Conservation (phyloP, 2,113 vertebrate genomes). For the Aspidoscelis tigris region DNA sequence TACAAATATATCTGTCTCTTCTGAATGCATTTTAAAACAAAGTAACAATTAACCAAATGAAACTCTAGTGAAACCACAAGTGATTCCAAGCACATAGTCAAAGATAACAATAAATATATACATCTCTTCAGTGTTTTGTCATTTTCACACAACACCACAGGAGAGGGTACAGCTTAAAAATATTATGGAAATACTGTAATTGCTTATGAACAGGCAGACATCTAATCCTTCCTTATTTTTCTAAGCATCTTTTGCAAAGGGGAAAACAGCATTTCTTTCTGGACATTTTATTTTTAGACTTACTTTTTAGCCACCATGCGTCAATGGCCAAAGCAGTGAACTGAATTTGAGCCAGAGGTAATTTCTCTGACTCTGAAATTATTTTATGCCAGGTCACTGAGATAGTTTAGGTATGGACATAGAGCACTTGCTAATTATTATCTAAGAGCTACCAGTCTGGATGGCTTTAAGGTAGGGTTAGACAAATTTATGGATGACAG, state of each 20-base stretch:
- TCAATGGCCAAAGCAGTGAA: background rate
- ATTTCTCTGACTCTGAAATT: background rate
- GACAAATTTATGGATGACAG: too few relatives aligned
- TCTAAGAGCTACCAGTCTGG: too few relatives aligned
- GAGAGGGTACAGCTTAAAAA: slow-evolving; percentile 10
- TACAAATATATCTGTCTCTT: background rate
- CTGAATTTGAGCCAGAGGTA: background rate
- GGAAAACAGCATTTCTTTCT: slow-evolving; percentile 16
- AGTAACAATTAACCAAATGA: too few relatives aligned
- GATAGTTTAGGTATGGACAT: background rate
- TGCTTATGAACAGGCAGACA: background rate
- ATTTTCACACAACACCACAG: slow-evolving; percentile 8
- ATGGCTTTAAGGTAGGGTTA: too few relatives aligned
- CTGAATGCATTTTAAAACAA: background rate
- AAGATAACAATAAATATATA: background rate
- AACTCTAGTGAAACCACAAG: background rate
- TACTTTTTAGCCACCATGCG: background rate
- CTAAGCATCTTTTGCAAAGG: slow-evolving; percentile 6
- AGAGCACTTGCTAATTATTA: background rate
- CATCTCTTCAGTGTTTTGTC: background rate
- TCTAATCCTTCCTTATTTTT: background rate
- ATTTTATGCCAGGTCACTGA: background rate
- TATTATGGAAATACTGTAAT: slow-evolving; percentile 13
- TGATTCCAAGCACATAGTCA: background rate
- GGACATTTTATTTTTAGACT: background rate